Evolutionary conservation across 2,113 vertebrate species (phyloP).

Genomic region (Choloepus hoffmanni): DNA sequence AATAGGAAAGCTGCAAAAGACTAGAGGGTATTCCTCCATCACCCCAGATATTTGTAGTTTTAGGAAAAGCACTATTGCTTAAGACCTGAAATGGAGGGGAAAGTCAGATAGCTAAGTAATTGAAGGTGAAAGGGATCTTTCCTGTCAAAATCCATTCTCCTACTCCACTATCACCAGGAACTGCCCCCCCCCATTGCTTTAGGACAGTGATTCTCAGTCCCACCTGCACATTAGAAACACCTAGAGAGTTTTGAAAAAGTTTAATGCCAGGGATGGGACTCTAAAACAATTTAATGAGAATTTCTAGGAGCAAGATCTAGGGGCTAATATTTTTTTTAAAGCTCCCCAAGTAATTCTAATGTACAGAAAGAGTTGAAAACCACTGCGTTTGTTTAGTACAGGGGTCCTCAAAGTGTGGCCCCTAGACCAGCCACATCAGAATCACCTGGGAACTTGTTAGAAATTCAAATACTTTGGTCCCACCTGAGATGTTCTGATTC

Average conservation of each 20-base stretch:
- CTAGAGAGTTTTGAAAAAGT: neutral
- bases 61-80: neutral
- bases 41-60: neutral
- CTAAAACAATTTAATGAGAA: neutral
- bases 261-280: neutral
- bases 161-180: neutral
- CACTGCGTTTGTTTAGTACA: neutral
- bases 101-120: conserved; percentile 34
- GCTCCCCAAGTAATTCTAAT: neutral
- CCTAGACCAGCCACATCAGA: neutral
- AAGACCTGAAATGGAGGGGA: conserved; percentile 59
- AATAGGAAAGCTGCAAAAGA: neutral
- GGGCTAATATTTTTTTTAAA: neutral
- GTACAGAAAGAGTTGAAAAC: neutral
- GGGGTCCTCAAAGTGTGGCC: neutral
- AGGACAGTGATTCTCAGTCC: neutral
- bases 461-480: neutral
- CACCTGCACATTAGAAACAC: neutral
- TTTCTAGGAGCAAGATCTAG: neutral
- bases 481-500: neutral
- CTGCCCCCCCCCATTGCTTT: neutral
- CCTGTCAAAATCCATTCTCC: neutral
- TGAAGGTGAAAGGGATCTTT: conserved; percentile 42
- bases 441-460: neutral
- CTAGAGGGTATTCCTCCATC: neutral